Conservation (phyloP, 1,140 invertebrate genomes). For the Pogonomyrmex californicus region DNA sequence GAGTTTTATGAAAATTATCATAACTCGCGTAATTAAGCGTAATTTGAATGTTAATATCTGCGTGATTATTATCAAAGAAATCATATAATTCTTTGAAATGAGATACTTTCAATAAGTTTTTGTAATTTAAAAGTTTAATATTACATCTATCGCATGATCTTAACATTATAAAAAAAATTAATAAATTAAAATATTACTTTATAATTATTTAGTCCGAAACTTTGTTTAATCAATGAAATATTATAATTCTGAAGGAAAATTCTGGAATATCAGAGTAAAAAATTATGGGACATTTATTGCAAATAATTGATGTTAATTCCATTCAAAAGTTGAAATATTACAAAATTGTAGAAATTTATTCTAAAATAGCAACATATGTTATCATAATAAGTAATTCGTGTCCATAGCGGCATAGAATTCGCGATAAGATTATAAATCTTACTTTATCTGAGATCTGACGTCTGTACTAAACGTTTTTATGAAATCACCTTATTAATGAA, state of each 20-base stretch:
- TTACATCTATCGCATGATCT: no score
- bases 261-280: background rate
- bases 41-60: background rate
- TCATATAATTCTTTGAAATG: background rate
- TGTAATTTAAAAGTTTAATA: background rate
- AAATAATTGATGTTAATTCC: background rate
- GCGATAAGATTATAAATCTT: conserved; percentile 1
- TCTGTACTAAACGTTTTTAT: conserved; percentile 15
- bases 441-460: background rate
- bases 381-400: background rate
- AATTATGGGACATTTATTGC: background rate
- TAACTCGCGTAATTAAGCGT: background rate
- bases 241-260: background rate
- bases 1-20: background rate
- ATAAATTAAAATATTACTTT: no score
- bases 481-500: background rate
- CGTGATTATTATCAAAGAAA: background rate
- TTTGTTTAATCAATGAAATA: background rate
- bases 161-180: no score
- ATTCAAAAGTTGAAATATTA: background rate
- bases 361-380: background rate
- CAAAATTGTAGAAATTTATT: background rate
- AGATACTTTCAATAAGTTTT: background rate
- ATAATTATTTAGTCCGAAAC: no score
- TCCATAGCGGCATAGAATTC: background rate